These are phyloP conservation scores for Dorcus parallelipipedus DNA, from an alignment of 2,888 invertebrate species.

Conservation along the genomic window DNA sequence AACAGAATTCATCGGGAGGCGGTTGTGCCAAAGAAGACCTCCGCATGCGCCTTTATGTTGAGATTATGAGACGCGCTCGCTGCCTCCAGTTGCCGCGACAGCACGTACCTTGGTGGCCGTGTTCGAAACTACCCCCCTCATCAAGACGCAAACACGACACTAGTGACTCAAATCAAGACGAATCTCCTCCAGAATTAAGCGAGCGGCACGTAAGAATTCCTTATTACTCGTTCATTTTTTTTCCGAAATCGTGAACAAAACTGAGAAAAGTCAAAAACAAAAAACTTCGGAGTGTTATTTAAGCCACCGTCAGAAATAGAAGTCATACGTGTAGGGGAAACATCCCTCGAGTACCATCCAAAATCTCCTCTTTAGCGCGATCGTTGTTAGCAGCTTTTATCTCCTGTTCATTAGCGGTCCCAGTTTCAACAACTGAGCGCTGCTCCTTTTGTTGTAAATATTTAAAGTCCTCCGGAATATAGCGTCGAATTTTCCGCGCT, in stretches of 20 bases:
- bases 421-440: slow-evolving; percentile 21
- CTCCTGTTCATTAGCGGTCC: slow-evolving; percentile 31
- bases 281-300: slow-evolving; percentile 24
- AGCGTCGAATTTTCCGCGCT: slow-evolving; percentile 9
- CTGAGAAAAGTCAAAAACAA: slow-evolving; percentile 5
- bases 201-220: too few species aligned
- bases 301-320: slow-evolving; percentile 21
- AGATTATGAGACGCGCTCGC: slow-evolving; percentile 36
- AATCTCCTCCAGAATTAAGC: too few species aligned
- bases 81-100: slow-evolving; percentile 40
- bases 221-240: too few species aligned
- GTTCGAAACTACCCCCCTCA: too few species aligned
- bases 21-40: slow-evolving; percentile 32
- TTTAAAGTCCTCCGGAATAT: slow-evolving; percentile 26
- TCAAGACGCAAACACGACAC: too few species aligned
- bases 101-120: too few species aligned
- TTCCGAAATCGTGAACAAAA: too few species aligned
- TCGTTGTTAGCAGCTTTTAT: slow-evolving; percentile 31
- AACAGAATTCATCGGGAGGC: slow-evolving; percentile 40
- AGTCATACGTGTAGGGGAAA: slow-evolving; percentile 24
- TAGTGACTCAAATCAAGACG: too few species aligned
- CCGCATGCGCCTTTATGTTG: slow-evolving; percentile 38
- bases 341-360: slow-evolving; percentile 23
- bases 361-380: slow-evolving; percentile 23
- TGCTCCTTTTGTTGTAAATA: slow-evolving; percentile 25